These are phyloP conservation scores for Tyto alba DNA, from an alignment of 2,113 vertebrate species.

Conservation along the genomic window DNA sequence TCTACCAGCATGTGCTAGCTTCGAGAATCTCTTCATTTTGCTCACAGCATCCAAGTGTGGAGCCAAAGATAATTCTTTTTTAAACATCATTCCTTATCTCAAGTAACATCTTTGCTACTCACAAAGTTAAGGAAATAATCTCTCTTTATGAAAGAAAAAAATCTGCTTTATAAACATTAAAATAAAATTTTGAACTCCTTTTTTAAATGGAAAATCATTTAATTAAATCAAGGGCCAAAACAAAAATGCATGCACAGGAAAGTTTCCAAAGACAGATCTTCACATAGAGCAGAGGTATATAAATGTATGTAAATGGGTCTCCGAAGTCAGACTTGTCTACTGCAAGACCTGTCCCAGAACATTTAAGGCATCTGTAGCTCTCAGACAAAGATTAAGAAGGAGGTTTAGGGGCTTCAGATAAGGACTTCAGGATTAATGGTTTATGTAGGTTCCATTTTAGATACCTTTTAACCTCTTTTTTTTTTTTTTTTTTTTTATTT, in stretches of 20 bases:
- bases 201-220: not conserved
- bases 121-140: not conserved
- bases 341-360: not conserved
- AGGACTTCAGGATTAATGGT: not conserved
- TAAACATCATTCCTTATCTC: not conserved
- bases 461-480: not conserved
- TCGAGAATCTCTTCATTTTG: slow-evolving; percentile 13
- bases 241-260: not conserved
- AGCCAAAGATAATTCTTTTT: not conserved
- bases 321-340: not conserved
- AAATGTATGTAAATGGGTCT: not conserved
- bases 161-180: not conserved
- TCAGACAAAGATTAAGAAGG: not conserved
- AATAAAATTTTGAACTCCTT: not conserved
- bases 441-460: not conserved
- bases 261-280: not conserved
- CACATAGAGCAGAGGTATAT: not conserved
- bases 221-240: not conserved
- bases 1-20: not conserved
- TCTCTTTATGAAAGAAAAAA: not conserved
- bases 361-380: not conserved
- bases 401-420: not conserved
- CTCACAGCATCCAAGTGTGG: not conserved
- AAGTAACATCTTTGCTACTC: not conserved
- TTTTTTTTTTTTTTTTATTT: not conserved